Base-by-base conservation (phyloP, 2,888 invertebrate genomes). In the Uropetala carovei region DNA sequence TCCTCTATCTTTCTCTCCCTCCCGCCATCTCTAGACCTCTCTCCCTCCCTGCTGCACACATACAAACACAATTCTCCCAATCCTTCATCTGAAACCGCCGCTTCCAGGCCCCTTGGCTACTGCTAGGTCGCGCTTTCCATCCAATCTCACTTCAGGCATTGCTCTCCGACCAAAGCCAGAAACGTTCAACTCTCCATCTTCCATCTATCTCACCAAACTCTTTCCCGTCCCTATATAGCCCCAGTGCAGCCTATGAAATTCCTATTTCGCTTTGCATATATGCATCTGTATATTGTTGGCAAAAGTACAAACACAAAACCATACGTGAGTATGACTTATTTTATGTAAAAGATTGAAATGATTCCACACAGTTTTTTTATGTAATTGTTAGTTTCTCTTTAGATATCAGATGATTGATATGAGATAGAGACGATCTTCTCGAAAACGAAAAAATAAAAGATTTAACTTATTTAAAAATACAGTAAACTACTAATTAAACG, bases 111-210 rank as follows among this genome's bases (percentile, higher is more conserved):
- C 27, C 81, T 81, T 22, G 18, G 81, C 81, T 27, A 82, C 82
- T 82, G 8, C 82, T 82, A 13, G 82, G 43, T 82, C 43, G 16
- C 82, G 56, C 56, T 82, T 82, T 82, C 82, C 43, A 10, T 82
- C 82, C 82, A 30, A 30, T 82, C 82, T 43, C 82, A 82, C 16
- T 82, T 30, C 30, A 18, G 82, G 8, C 14, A 14, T 30, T 27
- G 13, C 43, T 4, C 13, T 14, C 13, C 27, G 14, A 9, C 14
- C 64, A n/a, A 82, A 18, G 13, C 16, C 30, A 16, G 56, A 43
- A 82, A 43, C 30, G 30, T 82, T 82, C 43, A 43, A 13, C 82
- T 9, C 82, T 82, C 82, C n/a, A 82, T 82, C 82, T 82, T 82
- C 43, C n/a, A 82, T 82, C 82, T 82, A 30, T 11, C 43, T 18